phyloP scores from a whole-genome alignment of 2,797 vertebrate species.

The Pogoniulus pusillus region DNA sequence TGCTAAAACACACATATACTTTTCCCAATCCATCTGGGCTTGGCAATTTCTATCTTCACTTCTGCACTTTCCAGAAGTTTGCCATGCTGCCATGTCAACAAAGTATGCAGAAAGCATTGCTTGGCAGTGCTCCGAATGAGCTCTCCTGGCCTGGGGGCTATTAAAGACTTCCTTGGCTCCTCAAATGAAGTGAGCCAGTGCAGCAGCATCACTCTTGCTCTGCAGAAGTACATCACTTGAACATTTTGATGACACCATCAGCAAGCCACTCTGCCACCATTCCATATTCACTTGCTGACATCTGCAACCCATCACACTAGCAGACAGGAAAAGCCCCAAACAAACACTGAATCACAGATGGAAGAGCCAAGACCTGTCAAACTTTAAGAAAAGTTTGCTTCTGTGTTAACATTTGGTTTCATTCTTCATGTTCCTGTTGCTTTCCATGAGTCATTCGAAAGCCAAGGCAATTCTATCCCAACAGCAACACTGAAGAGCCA shows the following conservation, averaged over 20 bases:
- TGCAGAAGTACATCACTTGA: not conserved
- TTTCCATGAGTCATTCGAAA: rapidly evolving
- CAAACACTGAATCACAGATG: not conserved
- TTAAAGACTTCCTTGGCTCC: not conserved
- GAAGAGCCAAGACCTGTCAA: not conserved
- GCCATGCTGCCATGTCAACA: not conserved
- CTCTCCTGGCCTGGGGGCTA: not conserved
- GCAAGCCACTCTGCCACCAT: not conserved
- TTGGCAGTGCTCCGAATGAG: not conserved
- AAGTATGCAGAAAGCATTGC: not conserved
- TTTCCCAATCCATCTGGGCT: not conserved
- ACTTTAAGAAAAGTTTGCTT: not conserved
- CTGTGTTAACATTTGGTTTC: not conserved
- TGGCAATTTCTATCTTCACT: constrained; percentile 4
- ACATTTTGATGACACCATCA: not conserved
- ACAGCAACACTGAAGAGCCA: not conserved
- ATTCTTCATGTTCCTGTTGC: not conserved
- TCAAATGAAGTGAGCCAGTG: not conserved
- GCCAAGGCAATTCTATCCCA: not conserved
- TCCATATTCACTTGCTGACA: not conserved
- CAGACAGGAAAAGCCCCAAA: not conserved
- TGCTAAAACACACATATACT: not conserved
- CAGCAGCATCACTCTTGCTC: not conserved
- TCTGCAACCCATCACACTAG: not conserved
- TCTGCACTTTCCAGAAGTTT: constrained; percentile 17